These are phyloP conservation scores for Cebuella pygmaea DNA, from an alignment of 2,797 vertebrate species.

Conservation along the genomic window DNA sequence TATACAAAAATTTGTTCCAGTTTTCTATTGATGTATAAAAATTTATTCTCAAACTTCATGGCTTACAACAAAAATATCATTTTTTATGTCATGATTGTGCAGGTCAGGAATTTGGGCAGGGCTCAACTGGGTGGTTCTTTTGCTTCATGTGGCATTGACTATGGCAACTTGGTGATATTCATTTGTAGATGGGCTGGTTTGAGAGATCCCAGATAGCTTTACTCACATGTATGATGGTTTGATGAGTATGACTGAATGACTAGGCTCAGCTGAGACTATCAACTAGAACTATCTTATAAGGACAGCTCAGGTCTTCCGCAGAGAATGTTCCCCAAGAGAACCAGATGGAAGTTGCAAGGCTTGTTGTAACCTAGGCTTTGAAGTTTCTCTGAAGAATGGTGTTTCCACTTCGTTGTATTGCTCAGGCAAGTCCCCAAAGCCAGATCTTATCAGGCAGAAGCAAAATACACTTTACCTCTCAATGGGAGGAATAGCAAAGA, in stretches of 20 bases:
- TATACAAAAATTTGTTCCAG: neutral
- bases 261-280: neutral
- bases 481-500: slow-evolving; percentile 16
- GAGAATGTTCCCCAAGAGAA: neutral
- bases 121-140: neutral
- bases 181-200: neutral
- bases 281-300: neutral
- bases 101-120: neutral
- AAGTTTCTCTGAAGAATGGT: neutral
- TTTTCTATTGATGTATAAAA: neutral
- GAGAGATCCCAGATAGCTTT: neutral
- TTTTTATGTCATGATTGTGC: neutral
- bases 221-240: neutral
- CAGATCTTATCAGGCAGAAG: neutral
- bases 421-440: neutral
- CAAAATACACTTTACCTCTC: slow-evolving; percentile 32
- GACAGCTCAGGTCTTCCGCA: neutral
- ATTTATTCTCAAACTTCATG: neutral
- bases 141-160: neutral
- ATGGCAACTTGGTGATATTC: neutral
- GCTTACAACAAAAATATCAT: neutral
- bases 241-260: neutral
- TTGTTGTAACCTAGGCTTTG: neutral
- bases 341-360: neutral
- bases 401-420: neutral